Conservation (phyloP, 2,113 vertebrate species). For the Picathartes gymnocephalus region DNA sequence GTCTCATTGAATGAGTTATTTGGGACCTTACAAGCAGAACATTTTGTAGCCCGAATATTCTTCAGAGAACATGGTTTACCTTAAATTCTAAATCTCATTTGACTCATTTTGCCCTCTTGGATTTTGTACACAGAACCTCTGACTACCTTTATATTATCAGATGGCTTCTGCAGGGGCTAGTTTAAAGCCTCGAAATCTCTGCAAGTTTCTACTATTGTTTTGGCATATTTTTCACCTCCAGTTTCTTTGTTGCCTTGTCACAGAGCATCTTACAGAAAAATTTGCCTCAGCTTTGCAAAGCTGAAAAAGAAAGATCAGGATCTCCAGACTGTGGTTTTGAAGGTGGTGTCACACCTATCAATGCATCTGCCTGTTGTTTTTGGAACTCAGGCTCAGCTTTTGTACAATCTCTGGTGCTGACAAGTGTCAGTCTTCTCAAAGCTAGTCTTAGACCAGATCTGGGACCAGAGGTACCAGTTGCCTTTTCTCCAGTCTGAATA, state of each 20-base stretch:
- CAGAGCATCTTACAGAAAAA: not conserved
- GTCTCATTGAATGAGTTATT: fast-evolving
- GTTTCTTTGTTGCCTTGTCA: not conserved
- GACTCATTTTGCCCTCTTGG: not conserved
- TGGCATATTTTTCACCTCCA: not conserved
- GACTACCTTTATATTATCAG: not conserved
- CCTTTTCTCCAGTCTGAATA: not conserved
- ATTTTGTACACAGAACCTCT: not conserved
- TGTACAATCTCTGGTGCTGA: not conserved
- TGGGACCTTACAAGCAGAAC: not conserved
- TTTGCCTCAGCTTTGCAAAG: not conserved
- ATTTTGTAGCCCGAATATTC: not conserved
- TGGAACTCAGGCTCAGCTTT: not conserved
- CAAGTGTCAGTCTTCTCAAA: not conserved
- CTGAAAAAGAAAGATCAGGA: not conserved
- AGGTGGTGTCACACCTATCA: not conserved
- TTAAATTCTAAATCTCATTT: not conserved
- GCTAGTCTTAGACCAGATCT: not conserved
- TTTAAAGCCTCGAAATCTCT: not conserved
- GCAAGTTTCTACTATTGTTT: not conserved
- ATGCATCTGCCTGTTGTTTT: not conserved
- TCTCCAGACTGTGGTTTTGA: not conserved
- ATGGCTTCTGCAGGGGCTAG: not conserved
- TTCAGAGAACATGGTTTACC: not conserved
- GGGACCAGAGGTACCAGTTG: not conserved